Evolutionary conservation across 1,140 invertebrate species (phyloP), one percentile per base, ranked within the genome.

Genomic region (Acromyrmex echinatior): DNA sequence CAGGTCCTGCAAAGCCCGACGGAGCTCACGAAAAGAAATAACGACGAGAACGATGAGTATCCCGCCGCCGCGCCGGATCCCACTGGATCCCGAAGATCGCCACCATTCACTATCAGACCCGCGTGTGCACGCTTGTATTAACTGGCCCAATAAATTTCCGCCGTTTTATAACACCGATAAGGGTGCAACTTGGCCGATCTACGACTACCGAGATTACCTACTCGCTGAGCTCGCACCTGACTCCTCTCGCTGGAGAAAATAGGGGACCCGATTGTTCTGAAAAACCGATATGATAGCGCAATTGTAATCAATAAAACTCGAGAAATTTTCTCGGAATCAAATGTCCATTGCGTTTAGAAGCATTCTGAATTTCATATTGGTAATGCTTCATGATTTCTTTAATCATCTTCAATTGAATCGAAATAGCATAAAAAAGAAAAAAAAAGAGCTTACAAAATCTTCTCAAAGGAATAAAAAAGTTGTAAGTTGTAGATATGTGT

Each of bases 21-120:
- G 53, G 45, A 71, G 49, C 70, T 28, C 86, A 88, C 70, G 80
- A 91, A 91, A 92, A 74, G 65, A 28, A 93, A 82, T 25, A 93
- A 90, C 85, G 87, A 92, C 66, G 85, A 87, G 65, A 88, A 65
- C 81, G 89, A 78, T 56, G 80, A 49, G 88, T 77, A 86, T 65
- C 39, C 66, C 21, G 66, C 35, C 49, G 74, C 49, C 49, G 49
- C 49, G 12, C 18, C 28, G 31, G 62, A 76, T 84, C 68, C 84
- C 73, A 77, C 51, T 63, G 76, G 18, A 49, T 80, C 71, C 71
- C 71, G 21, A 89, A 35, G 60, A 89, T 71, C 88, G 53, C 21
- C 65, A 56, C 89, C 92, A 92, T 92, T 92, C 91, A 92, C 87
- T 89, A 90, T 60, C 79, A 66, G 71, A 62, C 86, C 49, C 25